Base-by-base conservation (phyloP, 2,113 vertebrate genomes). In the Psettodes erumei region DNA sequence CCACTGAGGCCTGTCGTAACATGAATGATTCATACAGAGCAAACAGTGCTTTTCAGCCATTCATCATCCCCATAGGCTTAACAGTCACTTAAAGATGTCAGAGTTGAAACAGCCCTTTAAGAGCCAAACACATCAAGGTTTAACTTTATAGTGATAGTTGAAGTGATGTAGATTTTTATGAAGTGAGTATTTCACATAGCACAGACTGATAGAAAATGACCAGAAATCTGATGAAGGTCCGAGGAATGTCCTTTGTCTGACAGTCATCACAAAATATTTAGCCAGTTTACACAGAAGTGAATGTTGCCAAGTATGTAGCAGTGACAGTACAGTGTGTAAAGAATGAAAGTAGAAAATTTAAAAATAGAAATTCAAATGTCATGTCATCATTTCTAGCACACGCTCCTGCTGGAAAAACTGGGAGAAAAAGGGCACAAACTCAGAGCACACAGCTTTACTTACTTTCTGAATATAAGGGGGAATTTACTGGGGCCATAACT, bases 401-500 rank as follows among this genome's bases (percentile, higher is more conserved):
- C 51, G 33, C 16, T n/a, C n/a, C n/a, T 28, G 27, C 1, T 28
- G 15, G 38, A 50, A 77, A 32, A 25, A 37, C n/a, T 9, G 1
- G 1, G 16, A 51, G 25, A 32, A 50, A 43, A 37, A 5, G 19
- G 13, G 8, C 33, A 50, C 2, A 37, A 1, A 21, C 47, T 10
- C 1, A 3, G 45, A 32, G 37, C 13, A 23, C 18, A 16, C 40
- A 47, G 8, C 55, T 5, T 66, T n/a, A 7, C 5, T 38, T 37
- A 47, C 79, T 86, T 74, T 30, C 50, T 42, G 53, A 58, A 77
- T 74, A 73, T 74, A 16, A 60, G 40, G 45, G n/a, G 66, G 76
- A 82, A 91, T 92, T 92, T 91, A 91, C 79, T 75, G 84, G 61
- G 80, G 54, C 70, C 78, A 68, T 89, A 88, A 89, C 81, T 79